Evolutionary conservation across 2,797 vertebrate genomes (phyloP), one percentile per base, ranked within the genome.

Genomic region (Cossypha heuglini): DNA sequence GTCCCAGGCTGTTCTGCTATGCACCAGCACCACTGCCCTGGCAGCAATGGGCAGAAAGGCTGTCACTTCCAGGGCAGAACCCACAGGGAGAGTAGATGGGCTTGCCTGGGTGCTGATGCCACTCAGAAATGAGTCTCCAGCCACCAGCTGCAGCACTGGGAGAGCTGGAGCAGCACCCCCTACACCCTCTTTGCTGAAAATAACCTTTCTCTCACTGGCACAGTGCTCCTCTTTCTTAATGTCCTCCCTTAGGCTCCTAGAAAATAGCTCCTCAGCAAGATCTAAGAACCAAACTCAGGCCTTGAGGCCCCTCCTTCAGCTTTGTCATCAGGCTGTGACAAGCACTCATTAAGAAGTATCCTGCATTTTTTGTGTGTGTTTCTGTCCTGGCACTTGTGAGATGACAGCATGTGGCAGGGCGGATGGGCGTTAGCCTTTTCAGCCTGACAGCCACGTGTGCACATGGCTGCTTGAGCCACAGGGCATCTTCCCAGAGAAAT

Each of bases 391-490:
- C 68, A 24, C 94, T 91, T 93, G 75, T 92, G 80, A 58, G 93
- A 88, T 98, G 94, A 97, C 96, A 94, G 77, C 33, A n/a, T 91
- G 94, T 95, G 91, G 97, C 97, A 92, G 93, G 83, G 92, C 2
- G 31, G 74, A 96, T 80, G 92, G 93, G 96, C 42, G 67, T 96
- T 95, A 97, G 97, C 89, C 97, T 98, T 97, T 97, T 97, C 97
- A 97, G 93, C 84, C 96, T 98, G 98, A 97, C 97, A 98, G 97
- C 97, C 96, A 97, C 9, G 3, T 29, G 8, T 95, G 94, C 96
- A 97, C 97, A 97, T 96, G 94, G 96, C 96, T 96, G 95, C 93
- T 85, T 21, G 89, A 97, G 97, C 98, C 97, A 97, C 89, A 84
- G 98, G 97, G 97, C 96, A 97, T 96, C 91, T 94, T 93, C 92